These are phyloP conservation scores for Atta colombica DNA, from an alignment of 1,140 invertebrate genomes.

Conservation along the genomic window DNA sequence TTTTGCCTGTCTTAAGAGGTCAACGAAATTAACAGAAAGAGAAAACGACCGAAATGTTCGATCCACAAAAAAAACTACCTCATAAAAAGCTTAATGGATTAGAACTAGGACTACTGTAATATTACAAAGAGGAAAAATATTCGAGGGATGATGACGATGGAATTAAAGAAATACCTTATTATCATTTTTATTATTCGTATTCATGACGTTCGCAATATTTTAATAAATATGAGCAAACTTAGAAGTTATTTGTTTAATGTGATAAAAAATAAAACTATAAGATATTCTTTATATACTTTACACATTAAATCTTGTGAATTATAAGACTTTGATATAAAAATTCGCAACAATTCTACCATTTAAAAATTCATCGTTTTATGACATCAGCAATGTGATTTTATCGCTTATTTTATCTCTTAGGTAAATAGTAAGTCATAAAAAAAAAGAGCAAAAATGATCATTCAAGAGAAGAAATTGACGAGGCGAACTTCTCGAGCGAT, in stretches of 20 bases:
- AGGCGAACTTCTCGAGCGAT: neutral
- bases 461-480: conserved; percentile 6
- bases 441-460: conserved; percentile 5
- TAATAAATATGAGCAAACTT: neutral
- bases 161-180: neutral
- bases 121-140: neutral
- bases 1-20: conserved; percentile 10
- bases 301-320: conserved; percentile 3
- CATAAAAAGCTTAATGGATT: neutral
- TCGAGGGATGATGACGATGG: neutral
- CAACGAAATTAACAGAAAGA: conserved; percentile 40
- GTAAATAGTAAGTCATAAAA: conserved; percentile 47
- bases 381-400: conserved; percentile 14
- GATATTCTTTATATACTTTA: neutral
- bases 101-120: neutral
- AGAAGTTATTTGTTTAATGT: neutral
- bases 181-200: neutral
- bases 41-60: neutral
- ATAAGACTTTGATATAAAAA: neutral
- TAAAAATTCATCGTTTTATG: neutral
- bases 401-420: conserved; percentile 11
- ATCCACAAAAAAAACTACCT: conserved; percentile 5
- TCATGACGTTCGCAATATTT: neutral
- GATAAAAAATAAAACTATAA: neutral
- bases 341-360: neutral